Percentiles rank a stretch among this genome's conserved stretches.
These are phyloP conservation scores for Rhimphoctona megacephalus DNA, from an alignment of 2,888 invertebrate genomes.

Conservation along the genomic window DNA sequence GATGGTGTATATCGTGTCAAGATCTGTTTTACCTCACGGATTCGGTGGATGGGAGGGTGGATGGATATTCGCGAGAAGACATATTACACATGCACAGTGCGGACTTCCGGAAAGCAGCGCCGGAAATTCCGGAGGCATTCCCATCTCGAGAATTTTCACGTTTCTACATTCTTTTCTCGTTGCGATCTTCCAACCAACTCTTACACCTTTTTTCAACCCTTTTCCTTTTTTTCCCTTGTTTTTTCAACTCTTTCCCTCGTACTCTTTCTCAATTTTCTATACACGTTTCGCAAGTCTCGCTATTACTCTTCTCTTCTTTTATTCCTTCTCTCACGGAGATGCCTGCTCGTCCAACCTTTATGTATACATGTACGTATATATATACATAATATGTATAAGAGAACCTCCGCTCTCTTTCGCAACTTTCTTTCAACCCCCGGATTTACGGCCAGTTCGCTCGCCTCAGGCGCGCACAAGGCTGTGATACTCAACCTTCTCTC, in stretches of 20 bases:
- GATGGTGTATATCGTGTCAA: constrained; percentile 10
- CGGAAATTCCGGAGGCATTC: constrained; percentile 46
- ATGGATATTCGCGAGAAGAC: constrained; percentile 29
- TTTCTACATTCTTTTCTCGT: constrained; percentile 58
- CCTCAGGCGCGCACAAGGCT: constrained; percentile 37
- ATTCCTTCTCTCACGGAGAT: constrained; percentile 47
- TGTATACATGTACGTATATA: background rate
- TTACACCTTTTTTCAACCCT: constrained; percentile 31
- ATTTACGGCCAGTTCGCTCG: constrained; percentile 62
- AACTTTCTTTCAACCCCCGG: constrained; percentile 65
- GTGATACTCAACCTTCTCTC: constrained; percentile 35
- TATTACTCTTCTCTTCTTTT: constrained; percentile 50
- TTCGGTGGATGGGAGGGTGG: background rate
- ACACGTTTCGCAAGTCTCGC: constrained; percentile 59
- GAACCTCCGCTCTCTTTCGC: constrained; percentile 59
- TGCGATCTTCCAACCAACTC: constrained; percentile 55
- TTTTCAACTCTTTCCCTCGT: constrained; percentile 6
- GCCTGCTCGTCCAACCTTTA: constrained; percentile 34
- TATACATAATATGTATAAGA: constrained; percentile 44
- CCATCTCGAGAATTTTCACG: constrained; percentile 46
- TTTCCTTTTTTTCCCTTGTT: background rate
- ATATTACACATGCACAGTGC: constrained; percentile 52
- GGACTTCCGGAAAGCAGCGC: constrained; percentile 47
- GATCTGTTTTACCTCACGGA: constrained; percentile 36
- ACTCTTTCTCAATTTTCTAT: constrained; percentile 65